Conservation (phyloP, 2,797 vertebrate species). For the Lepidocolaptes lacrymiger region DNA sequence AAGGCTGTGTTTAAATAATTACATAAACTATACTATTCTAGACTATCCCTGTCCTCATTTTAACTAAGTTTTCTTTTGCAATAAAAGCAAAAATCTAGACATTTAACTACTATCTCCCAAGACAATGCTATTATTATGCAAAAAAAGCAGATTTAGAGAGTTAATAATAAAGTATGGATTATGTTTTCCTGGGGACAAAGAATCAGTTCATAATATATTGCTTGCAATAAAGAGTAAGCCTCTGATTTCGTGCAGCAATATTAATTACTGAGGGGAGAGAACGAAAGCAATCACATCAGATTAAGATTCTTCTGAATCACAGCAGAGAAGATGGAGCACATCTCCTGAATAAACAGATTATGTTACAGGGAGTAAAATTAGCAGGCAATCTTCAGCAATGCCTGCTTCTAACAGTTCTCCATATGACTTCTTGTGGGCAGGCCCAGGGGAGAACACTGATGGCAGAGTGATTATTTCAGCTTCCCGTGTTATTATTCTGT, state of each 20-base stretch:
- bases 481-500: slow-evolving; percentile 7
- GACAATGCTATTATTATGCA: neutral
- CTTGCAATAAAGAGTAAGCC: slow-evolving; percentile 55
- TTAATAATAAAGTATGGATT: slow-evolving; percentile 46
- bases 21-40: neutral
- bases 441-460: slow-evolving; percentile 41
- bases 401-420: slow-evolving; percentile 4
- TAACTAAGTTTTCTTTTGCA: neutral
- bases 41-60: neutral
- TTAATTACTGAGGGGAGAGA: slow-evolving; percentile 58
- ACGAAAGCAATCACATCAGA: slow-evolving; percentile 55
- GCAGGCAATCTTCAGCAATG: slow-evolving; percentile 1
- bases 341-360: slow-evolving; percentile 51
- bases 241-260: slow-evolving; percentile 52
- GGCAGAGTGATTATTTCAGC: slow-evolving; percentile 53
- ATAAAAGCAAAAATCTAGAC: neutral
- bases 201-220: slow-evolving; percentile 48
- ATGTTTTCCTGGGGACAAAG: slow-evolving; percentile 26
- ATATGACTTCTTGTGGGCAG: slow-evolving; percentile 42
- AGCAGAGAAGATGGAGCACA: slow-evolving; percentile 9
- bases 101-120: neutral
- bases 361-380: slow-evolving; percentile 37
- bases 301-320: slow-evolving; percentile 60
- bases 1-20: neutral
- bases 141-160: slow-evolving; percentile 50